Evolutionary conservation across 2,113 vertebrate species (phyloP).

Genomic region (Lates calcarifer): DNA sequence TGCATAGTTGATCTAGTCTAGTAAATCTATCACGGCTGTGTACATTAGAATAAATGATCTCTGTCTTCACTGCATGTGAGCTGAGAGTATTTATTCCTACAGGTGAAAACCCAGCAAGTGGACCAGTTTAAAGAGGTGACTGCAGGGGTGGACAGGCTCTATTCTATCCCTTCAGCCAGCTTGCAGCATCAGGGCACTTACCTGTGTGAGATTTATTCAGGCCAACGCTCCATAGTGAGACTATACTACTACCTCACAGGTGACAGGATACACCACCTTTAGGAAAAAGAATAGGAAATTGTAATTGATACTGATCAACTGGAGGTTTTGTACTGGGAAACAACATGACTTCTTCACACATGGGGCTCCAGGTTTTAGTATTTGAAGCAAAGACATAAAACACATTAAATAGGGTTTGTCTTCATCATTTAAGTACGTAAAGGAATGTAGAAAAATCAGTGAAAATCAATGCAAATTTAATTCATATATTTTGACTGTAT

Average conservation of each 20-base stretch:
- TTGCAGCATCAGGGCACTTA: constrained; percentile 82
- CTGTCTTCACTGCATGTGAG: not conserved
- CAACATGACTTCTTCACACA: not conserved
- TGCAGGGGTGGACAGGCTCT: constrained; percentile 73
- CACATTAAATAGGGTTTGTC: not conserved
- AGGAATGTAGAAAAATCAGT: not conserved
- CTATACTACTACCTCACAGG: constrained; percentile 79
- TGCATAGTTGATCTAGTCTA: not conserved
- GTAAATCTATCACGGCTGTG: not conserved
- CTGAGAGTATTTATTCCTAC: not conserved
- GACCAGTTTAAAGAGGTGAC: constrained; percentile 80
- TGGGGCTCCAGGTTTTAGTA: too few relatives aligned
- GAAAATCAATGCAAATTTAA: not conserved
- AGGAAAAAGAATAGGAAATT: not conserved
- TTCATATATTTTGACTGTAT: not conserved
- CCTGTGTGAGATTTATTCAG: constrained; percentile 84
- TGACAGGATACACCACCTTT: constrained; percentile 28
- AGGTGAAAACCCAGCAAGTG: constrained; percentile 74
- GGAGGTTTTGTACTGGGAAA: not conserved
- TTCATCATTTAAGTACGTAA: not conserved
- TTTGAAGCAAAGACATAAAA: not conserved
- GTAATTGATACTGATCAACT: not conserved
- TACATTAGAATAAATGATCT: not conserved
- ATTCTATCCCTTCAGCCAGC: constrained; percentile 73
- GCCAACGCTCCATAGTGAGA: constrained; percentile 72